Evolutionary conservation across 2,888 invertebrate genomes (phyloP).

Genomic region (Tholera decimalis): DNA sequence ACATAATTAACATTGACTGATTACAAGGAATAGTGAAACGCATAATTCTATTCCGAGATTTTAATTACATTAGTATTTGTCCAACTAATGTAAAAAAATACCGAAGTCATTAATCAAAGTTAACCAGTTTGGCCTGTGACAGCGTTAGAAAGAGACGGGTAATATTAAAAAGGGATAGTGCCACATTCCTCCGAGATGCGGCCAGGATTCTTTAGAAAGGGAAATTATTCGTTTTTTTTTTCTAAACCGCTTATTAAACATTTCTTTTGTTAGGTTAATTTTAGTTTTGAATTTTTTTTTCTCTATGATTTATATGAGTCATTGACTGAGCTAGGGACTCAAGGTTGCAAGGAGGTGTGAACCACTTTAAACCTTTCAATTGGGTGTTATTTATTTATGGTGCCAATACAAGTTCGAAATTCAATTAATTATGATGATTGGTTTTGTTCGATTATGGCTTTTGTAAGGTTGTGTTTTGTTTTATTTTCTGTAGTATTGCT

Average conservation of each 20-base stretch:
- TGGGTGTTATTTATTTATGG: slow-evolving; percentile 54
- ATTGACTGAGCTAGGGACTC: not conserved
- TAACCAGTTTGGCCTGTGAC: slow-evolving; percentile 79
- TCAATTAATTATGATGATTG: slow-evolving; percentile 65
- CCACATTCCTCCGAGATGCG: slow-evolving; percentile 81
- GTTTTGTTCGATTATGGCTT: slow-evolving; percentile 19
- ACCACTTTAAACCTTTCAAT: slow-evolving; percentile 57
- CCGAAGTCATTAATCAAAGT: slow-evolving; percentile 83
- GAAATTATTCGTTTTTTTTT: slow-evolving; percentile 82
- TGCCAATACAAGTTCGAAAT: slow-evolving; percentile 55
- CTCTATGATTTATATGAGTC: slow-evolving; percentile 67
- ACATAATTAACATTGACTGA: slow-evolving; percentile 8
- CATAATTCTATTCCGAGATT: slow-evolving; percentile 29
- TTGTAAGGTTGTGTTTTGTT: slow-evolving; percentile 11
- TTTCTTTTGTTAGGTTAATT: slow-evolving; percentile 74
- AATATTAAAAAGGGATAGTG: slow-evolving; percentile 80
- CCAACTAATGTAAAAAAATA: slow-evolving; percentile 71
- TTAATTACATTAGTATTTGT: slow-evolving; percentile 81
- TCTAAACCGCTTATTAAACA: slow-evolving; percentile 73
- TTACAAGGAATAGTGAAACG: slow-evolving; percentile 22
- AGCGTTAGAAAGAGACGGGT: slow-evolving; percentile 61
- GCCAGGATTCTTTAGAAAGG: slow-evolving; percentile 82
- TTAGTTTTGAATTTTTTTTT: slow-evolving; percentile 71
- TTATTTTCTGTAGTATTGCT: not conserved
- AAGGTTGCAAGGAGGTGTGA: slow-evolving; percentile 66